Base-by-base conservation (phyloP, 2,113 vertebrate species). In the Myodes glareolus region DNA sequence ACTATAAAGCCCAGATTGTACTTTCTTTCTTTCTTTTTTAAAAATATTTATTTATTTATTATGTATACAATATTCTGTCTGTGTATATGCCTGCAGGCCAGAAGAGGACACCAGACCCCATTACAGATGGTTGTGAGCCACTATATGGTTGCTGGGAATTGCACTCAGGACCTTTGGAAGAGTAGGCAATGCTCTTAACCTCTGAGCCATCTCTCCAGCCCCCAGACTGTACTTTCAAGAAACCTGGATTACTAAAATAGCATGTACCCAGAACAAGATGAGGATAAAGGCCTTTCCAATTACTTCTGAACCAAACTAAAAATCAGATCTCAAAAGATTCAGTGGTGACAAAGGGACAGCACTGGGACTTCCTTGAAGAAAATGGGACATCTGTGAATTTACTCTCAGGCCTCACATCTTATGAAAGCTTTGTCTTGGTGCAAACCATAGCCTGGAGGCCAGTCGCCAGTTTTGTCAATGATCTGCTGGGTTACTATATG, bases 331-430 rank as follows among this genome's bases (percentile, higher is more conserved):
- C 31, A 73, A 75, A 61, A 97, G 97, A 96, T 61, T 58, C 58
- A 73, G 3, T 13, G 7, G 85, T 27, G 50, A 87, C 31, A n/a
- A 39, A 91, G 50, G 73, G 29, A 14, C 17, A 23, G 36, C 14
- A 19, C 77, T 94, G 73, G 47, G 0, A 0, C 88, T 72, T 68
- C 92, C 65, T 97, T 87, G 67, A 95, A 84, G 80, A 96, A 58
- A 88, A 45, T 36, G 87, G 95, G 70, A 88, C 55, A 97, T 94
- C 58, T 87, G 67, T 92, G 80, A 5, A 3, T 61, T 82, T 95
- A 78, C 17, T 91, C 94, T 95, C 76, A 29, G 93, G 88, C 73
- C 95, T 96, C 75, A 77, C 63, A 36, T 95, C 94, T 95, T 29
- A 47, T 4, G 67, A 52, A 96, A 95, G 76, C 73, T 45, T 58